phyloP scores from a whole-genome alignment of 2,113 vertebrate species.

The Ascaphus truei region DNA sequence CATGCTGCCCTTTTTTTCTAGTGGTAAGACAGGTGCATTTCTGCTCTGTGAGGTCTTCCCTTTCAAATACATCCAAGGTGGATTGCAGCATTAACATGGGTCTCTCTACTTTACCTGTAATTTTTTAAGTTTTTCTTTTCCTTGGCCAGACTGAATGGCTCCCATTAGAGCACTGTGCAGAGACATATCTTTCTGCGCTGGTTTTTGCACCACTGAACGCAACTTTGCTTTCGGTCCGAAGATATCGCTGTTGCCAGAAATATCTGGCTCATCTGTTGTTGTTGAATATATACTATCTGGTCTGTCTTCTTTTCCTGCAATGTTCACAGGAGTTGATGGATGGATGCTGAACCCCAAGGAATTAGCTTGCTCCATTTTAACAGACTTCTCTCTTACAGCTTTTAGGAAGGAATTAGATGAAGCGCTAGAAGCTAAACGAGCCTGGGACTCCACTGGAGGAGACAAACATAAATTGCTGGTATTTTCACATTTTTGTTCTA shows the following conservation, averaged over 20 bases:
- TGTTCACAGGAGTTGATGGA: background rate
- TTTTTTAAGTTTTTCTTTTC: constrained; percentile 81
- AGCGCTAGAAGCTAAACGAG: background rate
- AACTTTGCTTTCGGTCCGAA: constrained; percentile 91
- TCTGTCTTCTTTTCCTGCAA: constrained; percentile 40
- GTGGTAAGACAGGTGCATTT: too few species aligned
- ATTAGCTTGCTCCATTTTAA: background rate
- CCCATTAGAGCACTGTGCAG: constrained; percentile 88
- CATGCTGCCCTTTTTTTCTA: too few species aligned
- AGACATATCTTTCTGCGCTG: constrained; percentile 73
- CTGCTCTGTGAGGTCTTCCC: too few species aligned
- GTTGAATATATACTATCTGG: background rate
- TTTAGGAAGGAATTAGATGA: background rate
- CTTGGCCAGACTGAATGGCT: constrained; percentile 80
- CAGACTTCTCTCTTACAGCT: constrained; percentile 24
- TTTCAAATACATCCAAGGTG: too few species aligned
- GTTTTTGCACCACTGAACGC: constrained; percentile 72
- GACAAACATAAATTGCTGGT: background rate
- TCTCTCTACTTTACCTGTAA: constrained; percentile 75
- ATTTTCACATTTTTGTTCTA: constrained; percentile 25
- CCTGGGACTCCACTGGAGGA: background rate
- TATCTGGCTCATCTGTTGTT: constrained; percentile 29
- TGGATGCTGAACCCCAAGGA: background rate
- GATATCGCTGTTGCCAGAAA: constrained; percentile 45
- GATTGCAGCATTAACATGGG: too few species aligned